phyloP scores from a whole-genome alignment of 2,888 invertebrate species.

The Agonopterix subpropinquella region DNA sequence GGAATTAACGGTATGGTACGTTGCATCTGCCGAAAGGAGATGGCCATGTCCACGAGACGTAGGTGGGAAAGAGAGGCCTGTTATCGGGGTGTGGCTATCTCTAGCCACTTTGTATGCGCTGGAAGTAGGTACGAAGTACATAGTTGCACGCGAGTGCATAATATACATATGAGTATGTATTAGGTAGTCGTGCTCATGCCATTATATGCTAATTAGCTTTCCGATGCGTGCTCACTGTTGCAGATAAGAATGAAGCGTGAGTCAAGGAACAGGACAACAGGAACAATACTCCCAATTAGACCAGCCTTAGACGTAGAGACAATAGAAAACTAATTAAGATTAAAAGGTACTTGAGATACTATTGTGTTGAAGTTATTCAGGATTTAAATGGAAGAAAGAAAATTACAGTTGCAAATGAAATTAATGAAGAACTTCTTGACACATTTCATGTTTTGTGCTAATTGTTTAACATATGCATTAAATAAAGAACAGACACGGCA shows the following conservation, averaged over 20 bases:
- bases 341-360: not conserved
- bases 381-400: not conserved
- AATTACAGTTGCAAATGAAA: no score
- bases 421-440: no score
- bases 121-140: constrained; percentile 30
- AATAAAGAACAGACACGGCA: no score
- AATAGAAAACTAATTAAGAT: constrained; percentile 1
- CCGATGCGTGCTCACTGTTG: constrained; percentile 35
- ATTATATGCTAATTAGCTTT: constrained; percentile 59
- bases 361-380: no score
- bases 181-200: constrained; percentile 39
- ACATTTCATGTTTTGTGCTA: no score
- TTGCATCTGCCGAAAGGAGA: constrained; percentile 26
- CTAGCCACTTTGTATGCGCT: constrained; percentile 55
- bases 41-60: constrained; percentile 18
- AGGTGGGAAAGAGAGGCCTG: constrained; percentile 42
- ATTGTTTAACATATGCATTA: no score
- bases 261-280: constrained; percentile 16
- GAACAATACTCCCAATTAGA: constrained; percentile 3
- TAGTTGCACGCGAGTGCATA: constrained; percentile 47
- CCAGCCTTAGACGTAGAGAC: no score
- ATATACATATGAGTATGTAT: constrained; percentile 25
- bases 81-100: constrained; percentile 66
- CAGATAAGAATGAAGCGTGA: constrained; percentile 29
- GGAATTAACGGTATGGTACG: constrained; percentile 35